A percentile compares a stretch with the other conserved stretches of the same genome.
Conservation (phyloP, 1,140 invertebrate species). For the Augochlora pura region DNA sequence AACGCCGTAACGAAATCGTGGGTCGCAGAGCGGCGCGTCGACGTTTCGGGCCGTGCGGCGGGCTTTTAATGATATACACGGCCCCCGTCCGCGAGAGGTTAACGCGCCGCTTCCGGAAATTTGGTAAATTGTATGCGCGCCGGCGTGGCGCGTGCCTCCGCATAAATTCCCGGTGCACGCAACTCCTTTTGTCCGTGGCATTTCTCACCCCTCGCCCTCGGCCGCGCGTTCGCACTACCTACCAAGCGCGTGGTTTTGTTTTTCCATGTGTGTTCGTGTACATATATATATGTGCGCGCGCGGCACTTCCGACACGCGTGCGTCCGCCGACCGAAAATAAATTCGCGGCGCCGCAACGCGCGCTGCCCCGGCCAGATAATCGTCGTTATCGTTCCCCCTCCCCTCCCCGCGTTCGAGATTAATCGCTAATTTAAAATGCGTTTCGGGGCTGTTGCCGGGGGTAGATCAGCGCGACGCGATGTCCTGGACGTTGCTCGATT, state of each 20-base stretch:
- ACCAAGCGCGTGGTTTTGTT: neutral
- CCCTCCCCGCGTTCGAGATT: constrained; percentile 31
- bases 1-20: constrained; percentile 19
- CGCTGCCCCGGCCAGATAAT: constrained; percentile 47
- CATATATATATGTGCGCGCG: constrained; percentile 6
- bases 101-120: constrained; percentile 60
- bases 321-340: constrained; percentile 43
- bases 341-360: constrained; percentile 43
- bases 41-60: neutral
- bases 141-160: constrained; percentile 54
- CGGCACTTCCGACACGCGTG: no score
- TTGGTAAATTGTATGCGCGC: constrained; percentile 59
- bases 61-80: constrained; percentile 17
- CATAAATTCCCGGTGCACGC: constrained; percentile 53
- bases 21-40: constrained; percentile 10
- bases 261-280: constrained; percentile 12
- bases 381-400: constrained; percentile 43
- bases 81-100: constrained; percentile 17
- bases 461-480: constrained; percentile 12
- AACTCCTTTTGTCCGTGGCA: constrained; percentile 18
- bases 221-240: neutral
- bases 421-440: constrained; percentile 57
- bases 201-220: neutral
- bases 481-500: neutral
- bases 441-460: constrained; percentile 14